These are phyloP conservation scores for Tetramorium alpestre DNA, from an alignment of 1,140 invertebrate species.

Conservation along the genomic window DNA sequence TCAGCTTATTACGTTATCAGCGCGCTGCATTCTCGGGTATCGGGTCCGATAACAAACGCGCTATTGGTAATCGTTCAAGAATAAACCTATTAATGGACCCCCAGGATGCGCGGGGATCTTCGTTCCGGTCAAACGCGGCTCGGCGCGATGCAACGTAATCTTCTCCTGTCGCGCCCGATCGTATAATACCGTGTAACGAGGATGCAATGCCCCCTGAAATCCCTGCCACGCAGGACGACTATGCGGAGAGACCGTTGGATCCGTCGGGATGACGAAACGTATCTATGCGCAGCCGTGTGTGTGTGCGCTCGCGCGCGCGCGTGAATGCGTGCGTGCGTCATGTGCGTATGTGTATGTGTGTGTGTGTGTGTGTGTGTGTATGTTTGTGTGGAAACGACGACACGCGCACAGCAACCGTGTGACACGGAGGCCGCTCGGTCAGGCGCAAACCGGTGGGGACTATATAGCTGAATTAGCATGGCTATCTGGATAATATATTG, in stretches of 20 bases:
- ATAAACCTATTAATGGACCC: constrained; percentile 57
- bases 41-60: constrained; percentile 2
- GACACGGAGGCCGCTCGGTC: constrained; percentile 61
- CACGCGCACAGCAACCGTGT: constrained; percentile 55
- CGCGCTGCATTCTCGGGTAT: constrained; percentile 39
- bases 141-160: constrained; percentile 61
- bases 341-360: neutral
- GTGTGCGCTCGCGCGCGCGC: neutral
- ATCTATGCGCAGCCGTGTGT: constrained; percentile 31
- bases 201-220: constrained; percentile 75
- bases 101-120: constrained; percentile 24
- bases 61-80: constrained; percentile 56
- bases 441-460: constrained; percentile 68
- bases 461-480: constrained; percentile 81
- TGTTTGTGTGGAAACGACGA: constrained; percentile 40
- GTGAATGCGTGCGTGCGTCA: neutral
- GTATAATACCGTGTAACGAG: constrained; percentile 75
- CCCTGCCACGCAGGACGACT: constrained; percentile 69
- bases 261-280: constrained; percentile 70
- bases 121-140: constrained; percentile 51
- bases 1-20: constrained; percentile 56
- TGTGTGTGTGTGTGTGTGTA: neutral
- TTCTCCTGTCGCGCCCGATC: constrained; percentile 69
- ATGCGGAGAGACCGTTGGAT: constrained; percentile 70
- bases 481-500: constrained; percentile 82